Conservation (phyloP, 2,888 invertebrate species). For the Apodemia hepburni region DNA sequence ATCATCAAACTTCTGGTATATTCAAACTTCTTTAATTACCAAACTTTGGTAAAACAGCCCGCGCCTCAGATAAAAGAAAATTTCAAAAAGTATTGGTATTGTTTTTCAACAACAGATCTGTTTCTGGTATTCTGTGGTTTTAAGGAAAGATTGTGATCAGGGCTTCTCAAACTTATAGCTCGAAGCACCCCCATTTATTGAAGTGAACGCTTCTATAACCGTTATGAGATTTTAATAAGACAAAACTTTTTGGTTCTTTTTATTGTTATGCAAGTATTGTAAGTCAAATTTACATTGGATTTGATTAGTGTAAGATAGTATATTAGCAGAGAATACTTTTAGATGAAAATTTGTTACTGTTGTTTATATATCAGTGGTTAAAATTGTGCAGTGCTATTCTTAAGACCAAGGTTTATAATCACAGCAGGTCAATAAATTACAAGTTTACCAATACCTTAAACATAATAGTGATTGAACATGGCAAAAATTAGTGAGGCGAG, state of each 20-base stretch:
- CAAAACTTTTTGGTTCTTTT: no score
- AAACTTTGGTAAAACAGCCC: constrained; percentile 24
- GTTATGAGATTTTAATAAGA: no score
- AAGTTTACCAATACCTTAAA: no score
- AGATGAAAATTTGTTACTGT: no score
- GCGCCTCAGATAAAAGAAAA: constrained; percentile 9
- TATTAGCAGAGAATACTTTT: no score
- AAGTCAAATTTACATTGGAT: background rate
- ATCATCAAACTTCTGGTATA: constrained; percentile 19
- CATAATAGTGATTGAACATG: no score
- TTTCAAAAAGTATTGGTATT: constrained; percentile 10
- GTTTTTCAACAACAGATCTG: background rate
- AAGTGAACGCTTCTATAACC: background rate
- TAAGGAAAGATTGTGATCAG: background rate
- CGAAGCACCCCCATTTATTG: background rate
- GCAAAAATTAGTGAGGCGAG: no score
- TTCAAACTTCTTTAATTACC: constrained; percentile 30
- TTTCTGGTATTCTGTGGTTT: background rate
- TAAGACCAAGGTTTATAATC: no score
- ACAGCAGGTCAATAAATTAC: no score
- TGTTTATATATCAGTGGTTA: no score
- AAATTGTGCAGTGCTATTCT: no score
- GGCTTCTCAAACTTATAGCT: background rate
- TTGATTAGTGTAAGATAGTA: background rate
- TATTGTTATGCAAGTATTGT: no score